Evolutionary conservation across 2,888 invertebrate species (phyloP), one percentile per base, ranked within the genome.

Genomic region (Aporophyla nigra): DNA sequence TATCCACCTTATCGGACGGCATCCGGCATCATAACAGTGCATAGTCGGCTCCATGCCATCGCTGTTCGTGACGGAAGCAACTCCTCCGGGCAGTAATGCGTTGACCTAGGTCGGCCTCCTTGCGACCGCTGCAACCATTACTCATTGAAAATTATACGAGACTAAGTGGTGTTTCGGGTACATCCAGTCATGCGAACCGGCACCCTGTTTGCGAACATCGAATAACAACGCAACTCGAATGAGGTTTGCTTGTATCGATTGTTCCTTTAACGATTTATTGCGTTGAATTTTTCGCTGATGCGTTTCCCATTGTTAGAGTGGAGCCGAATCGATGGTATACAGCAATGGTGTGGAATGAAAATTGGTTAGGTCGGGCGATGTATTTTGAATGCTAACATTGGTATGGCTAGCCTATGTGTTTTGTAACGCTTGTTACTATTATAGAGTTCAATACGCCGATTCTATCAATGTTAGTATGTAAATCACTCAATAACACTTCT

Each of bases 71-170:
- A 83, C 92, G 93, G 93, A 94, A 93, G 89, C 91, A 83, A 71
- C 90, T 91, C 90, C 90, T 90, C 90, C 88, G 91, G 90, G 88
- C 90, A 90, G 92, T 93, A 94, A 94, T 93, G 92, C 94, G 93
- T 95, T 95, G 94, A 93, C 94, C 94, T 94, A 95, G 95, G 95
- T 94, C 93, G 91, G 90, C 90, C 91, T 92, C 89, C 90, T 91
- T 89, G 86, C 87, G 88, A 80, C 80, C 84, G 83, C 90, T 89
- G 91, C 91, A 90, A 90, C 92, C 93, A 95, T 95, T 94, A 94
- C 93, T 96, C 96, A 96, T 95, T 95, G 95, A 94, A 96, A 95
- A 96, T 95, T 95, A 95, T 96, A 94, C 95, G 91, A 91, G 90
- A 91, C 94, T 96, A 95, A 96, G 96, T 96, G 95, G 94, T 93